These are phyloP conservation scores for Shinisaurus crocodilurus DNA, from an alignment of 2,113 vertebrate genomes.

Conservation along the genomic window DNA sequence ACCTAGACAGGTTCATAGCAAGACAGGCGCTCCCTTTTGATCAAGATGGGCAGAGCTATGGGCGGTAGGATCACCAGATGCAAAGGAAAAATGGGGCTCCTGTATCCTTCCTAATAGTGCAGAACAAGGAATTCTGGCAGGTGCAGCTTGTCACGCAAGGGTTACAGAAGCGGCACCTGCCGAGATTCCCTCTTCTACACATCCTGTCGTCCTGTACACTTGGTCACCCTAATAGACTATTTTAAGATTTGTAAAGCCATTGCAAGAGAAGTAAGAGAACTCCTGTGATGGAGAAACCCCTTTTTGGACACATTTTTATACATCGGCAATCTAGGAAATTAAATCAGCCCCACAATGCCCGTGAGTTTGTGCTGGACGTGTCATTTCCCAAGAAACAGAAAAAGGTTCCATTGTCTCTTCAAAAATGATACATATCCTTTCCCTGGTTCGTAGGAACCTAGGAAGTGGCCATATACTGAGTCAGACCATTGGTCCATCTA, in stretches of 20 bases:
- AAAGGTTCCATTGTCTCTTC: too few relatives aligned
- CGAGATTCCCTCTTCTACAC: not conserved
- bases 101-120: not conserved
- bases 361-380: too few relatives aligned
- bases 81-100: not conserved
- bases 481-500: too few relatives aligned
- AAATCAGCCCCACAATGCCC: too few relatives aligned
- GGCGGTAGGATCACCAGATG: too few relatives aligned
- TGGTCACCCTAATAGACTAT: not conserved
- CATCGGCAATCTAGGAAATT: not conserved
- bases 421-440: too few relatives aligned
- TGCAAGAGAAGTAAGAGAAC: not conserved
- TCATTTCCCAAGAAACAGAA: too few relatives aligned
- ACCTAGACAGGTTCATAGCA: too few relatives aligned
- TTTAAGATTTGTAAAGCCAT: not conserved
- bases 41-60: not conserved
- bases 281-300: not conserved
- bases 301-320: not conserved
- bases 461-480: too few relatives aligned
- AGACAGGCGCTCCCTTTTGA: not conserved
- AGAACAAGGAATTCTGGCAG: not conserved
- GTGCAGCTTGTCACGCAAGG: not conserved
- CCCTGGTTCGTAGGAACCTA: too few relatives aligned
- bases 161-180: too few relatives aligned
- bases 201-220: not conserved